phyloP scores from a whole-genome alignment of 1,140 invertebrate genomes.

The Magallana ariakensis region DNA sequence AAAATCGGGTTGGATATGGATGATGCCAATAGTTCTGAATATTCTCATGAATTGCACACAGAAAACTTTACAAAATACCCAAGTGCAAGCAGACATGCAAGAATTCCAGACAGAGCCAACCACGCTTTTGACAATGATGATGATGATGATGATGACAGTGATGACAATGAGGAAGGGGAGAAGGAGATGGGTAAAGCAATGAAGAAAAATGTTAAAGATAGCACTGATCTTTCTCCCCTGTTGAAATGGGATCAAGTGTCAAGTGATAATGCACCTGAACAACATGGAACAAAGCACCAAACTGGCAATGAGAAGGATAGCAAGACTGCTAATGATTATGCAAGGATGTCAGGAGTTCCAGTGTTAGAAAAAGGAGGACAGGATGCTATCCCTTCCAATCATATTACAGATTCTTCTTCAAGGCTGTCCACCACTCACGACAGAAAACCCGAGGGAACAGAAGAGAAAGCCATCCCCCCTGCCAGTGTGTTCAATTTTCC shows the following conservation, averaged over 20 bases:
- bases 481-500: conserved; percentile 12
- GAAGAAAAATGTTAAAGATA: no score
- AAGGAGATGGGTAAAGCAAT: no score
- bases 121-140: neutral
- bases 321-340: neutral
- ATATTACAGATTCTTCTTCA: neutral
- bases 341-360: neutral
- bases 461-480: neutral
- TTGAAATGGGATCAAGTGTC: no score
- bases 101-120: neutral
- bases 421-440: neutral
- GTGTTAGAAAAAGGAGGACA: neutral
- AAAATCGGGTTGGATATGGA: no score
- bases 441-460: neutral
- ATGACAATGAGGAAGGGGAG: no score
- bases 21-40: no score
- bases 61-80: no score
- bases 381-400: neutral
- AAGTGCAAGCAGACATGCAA: neutral
- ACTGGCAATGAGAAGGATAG: no score
- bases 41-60: no score
- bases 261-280: no score
- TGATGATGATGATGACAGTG: neutral
- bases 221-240: no score
- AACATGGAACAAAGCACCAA: no score